Conservation (phyloP, 1,140 invertebrate genomes). For the Hydropsyche tenuis region DNA sequence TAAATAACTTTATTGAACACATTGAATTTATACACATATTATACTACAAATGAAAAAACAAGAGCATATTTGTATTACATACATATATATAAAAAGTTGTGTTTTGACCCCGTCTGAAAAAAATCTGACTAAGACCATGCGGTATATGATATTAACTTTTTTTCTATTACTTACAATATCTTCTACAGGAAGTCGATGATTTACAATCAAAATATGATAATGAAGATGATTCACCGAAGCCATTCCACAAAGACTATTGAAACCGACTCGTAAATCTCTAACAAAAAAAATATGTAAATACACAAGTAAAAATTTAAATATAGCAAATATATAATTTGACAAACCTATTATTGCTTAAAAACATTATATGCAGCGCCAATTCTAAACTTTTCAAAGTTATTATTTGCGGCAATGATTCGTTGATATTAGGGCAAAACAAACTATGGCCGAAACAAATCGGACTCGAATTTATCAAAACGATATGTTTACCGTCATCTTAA, state of each 20-base stretch:
- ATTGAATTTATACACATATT: too few species aligned
- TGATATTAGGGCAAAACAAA: conserved; percentile 44
- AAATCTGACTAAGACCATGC: not conserved
- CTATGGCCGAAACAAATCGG: conserved; percentile 47
- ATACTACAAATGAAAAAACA: not conserved
- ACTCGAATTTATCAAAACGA: conserved; percentile 45
- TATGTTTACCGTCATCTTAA: conserved; percentile 38
- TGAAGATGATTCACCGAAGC: conserved; percentile 85
- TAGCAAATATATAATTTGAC: conserved; percentile 8
- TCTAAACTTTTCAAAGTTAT: conserved; percentile 43
- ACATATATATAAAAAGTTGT: too few species aligned
- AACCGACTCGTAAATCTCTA: conserved; percentile 69
- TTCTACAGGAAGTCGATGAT: conserved; percentile 69
- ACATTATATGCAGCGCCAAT: conserved; percentile 41
- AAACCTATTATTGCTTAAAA: conserved; percentile 42
- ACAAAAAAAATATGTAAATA: conserved; percentile 16
- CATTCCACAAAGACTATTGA: conserved; percentile 79
- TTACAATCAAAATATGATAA: conserved; percentile 76
- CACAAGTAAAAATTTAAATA: not conserved
- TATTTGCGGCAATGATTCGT: conserved; percentile 44
- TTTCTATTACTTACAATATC: conserved; percentile 62
- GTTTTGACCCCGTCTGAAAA: not conserved
- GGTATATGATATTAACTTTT: not conserved
- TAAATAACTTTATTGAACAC: too few species aligned
- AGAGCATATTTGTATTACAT: too few species aligned